Base-by-base conservation (phyloP, 2,113 vertebrate species). In the Clupea harengus region DNA sequence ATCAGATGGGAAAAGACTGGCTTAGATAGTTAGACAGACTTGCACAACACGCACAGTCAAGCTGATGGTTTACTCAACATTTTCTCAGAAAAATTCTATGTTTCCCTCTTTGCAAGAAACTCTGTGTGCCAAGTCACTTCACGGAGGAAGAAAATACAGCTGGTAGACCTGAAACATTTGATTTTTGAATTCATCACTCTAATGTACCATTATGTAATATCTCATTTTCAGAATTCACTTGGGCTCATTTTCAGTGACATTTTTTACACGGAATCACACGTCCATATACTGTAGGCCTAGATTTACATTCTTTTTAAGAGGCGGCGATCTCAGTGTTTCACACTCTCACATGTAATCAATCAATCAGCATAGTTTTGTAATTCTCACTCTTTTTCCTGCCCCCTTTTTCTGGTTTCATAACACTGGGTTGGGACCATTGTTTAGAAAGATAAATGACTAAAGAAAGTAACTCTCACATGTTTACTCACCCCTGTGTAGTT, bases 11-110 rank as follows among this genome's bases (percentile, higher is more conserved):
- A 18, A n/a, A 46, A 49, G 18, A 45, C 57, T 1, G 11, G 45
- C 57, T 75, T 11, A 45, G 83, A 84, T 45, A 84, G 83, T 28
- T 17, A 8, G 60, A 78, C 64, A 50, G 67, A 75, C 83, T 84
- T 22, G 6, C 22, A 47, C 18, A 39, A 72, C 83, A 20, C n/a
- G 1, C 67, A 72, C 64, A 72, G 64, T 49, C 81, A 22, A 57
- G 78, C 28, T 85, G 47, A 45, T 49, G 32, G 45, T 57, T 80
- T 81, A 78, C 46, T 44, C 78, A 46, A 39, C 39, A 9, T 46
- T 81, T 85, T 85, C 84, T 57, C 75, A 45, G 80, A 81, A 81
- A 81, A 18, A 54, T 54, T 17, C 52, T 18, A 54, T 18, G 64
- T 72, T 25, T 72, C 32, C 11, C 28, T 28, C 39, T n/a, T 28